Base-by-base conservation (phyloP, 2,797 vertebrate genomes). In the Acropternis orthonyx region DNA sequence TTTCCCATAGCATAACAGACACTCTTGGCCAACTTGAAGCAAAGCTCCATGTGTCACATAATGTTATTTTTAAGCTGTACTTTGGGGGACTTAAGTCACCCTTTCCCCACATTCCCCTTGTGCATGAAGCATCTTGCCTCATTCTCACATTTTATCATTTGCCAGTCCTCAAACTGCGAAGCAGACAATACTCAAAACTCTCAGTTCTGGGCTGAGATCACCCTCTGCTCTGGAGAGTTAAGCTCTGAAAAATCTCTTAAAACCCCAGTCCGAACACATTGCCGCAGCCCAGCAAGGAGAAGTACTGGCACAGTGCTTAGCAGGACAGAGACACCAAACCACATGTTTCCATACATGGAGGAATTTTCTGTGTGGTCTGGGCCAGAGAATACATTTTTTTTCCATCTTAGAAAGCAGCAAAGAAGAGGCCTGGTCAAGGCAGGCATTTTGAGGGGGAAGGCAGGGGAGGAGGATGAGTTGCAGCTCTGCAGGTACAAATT, bases 401-500 rank as follows among this genome's bases (percentile, higher is more conserved):
- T 81, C 86, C 81, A 65, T 56, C 88, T 90, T 44, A 76, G 72
- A 84, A 91, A 79, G 24, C 9, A 44, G 46, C 1, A 18, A 74
- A 32, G 39, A 63, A 77, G 66, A 77, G 49, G 48, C 24, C 75
- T 68, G 39, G 28, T 4, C 43, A 73, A 62, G 58, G 54, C 61
- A 85, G 46, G 44, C 0, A 0, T 63, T 77, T 76, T 6, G 16
- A 95, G 30, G 18, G n/a, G 39, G 32, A 68, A 67, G 34, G 75
- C 56, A 51, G 30, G 75, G 43, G 11, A 81, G 23, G 20, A 85
- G 18, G 24, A 69, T 0, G 6, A 89, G 7, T 66, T 88, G 44
- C 32, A 59, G 15, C 37, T 49, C 16, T 7, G 9, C 1, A 2
- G 63, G 22, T 72, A 43, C 1, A 5, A 55, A 36, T 14, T 0